Evolutionary conservation across 2,797 vertebrate species (phyloP), one percentile per base, ranked within the genome.

Genomic region (Malurus splendens): DNA sequence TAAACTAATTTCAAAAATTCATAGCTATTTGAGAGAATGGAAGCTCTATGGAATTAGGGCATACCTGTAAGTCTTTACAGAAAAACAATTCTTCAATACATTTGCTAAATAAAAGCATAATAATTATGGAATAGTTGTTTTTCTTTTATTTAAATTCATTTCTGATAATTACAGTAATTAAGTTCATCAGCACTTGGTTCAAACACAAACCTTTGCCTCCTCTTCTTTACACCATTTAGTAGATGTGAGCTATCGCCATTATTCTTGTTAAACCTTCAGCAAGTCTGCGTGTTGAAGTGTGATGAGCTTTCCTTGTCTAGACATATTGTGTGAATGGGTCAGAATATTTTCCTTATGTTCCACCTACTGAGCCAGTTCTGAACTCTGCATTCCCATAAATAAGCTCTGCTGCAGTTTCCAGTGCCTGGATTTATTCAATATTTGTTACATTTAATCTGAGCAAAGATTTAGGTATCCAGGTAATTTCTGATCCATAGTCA

Each of bases 41-140:
- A 74, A 74, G 55, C 44, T 71, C 65, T 93, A 17, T 91, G 77
- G 76, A 94, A 76, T 66, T 91, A 73, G 62, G 66, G 18, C 86
- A 39, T 95, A 82, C 86, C 74, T 90, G 47, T 96, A 65, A 24
- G 18, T 90, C 93, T 91, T 89, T 94, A 94, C 76, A 91, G 90
- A 82, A 91, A 88, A 95, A 56, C 17, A 86, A 78, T 93, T 85
- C 70, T 93, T 95, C 90, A 93, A 82, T 95, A 94, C 91, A 86
- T 96, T 97, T 97, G 90, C 87, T 97, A 97, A 97, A 97, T 97
- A 97, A 97, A 97, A 76, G 86, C 66, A 51, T 95, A 73, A 30
- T 96, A 82, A 90, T 92, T 95, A 39, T 47, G 82, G 75, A 82
- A 80, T 77, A 82, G 25, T 41, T 82, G 33, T 16, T 89, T 91